Evolutionary conservation across 2,888 invertebrate genomes (phyloP), one percentile per base, ranked within the genome.

Genomic region (Busseola fusca): DNA sequence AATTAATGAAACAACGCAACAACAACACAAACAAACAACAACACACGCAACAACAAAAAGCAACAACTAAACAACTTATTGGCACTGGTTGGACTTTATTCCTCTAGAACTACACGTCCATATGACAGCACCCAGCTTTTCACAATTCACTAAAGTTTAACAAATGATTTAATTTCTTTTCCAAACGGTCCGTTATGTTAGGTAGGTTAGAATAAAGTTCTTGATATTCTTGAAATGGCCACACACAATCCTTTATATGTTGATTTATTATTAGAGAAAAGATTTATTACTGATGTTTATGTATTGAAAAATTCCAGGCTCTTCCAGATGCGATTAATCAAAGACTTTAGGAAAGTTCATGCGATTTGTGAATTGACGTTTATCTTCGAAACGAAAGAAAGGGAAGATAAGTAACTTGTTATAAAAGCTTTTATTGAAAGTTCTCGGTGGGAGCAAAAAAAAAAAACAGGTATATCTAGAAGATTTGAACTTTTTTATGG

Each of bases 401-500:
- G 86, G 81, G 84, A 85, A 92, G 90, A 90, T 86, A 91, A 92
- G 92, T 86, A 91, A 87, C 79, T 87, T 86, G 84, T 82, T 83
- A 77, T 74, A 82, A 85, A 89, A 88, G 84, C 86, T 89, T 89
- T 90, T 83, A 86, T 84, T 81, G 76, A 81, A 88, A 79, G 78
- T 79, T 77, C 21, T 62, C 60, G 40, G 27, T 45, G 65, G 52
- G 71, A 63, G 50, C 52, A n/a, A 45, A 12, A 34, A 30, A 58
- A 18, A 34, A 30, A 58, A 18, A 42, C 16, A 42, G 7, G 12
- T 16, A 58, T 58, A 58, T 59, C n/a, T 72, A 37, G 30, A 25
- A 64, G 58, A 63, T 48, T 74, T 25, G 45, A 45, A 18, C 18
- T 56, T 65, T 78, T 66, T 58, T 60, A 56, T n/a, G 54, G 37